These are phyloP conservation scores for Rotaria macrura DNA, from an alignment of 2,888 invertebrate species.

Conservation along the genomic window DNA sequence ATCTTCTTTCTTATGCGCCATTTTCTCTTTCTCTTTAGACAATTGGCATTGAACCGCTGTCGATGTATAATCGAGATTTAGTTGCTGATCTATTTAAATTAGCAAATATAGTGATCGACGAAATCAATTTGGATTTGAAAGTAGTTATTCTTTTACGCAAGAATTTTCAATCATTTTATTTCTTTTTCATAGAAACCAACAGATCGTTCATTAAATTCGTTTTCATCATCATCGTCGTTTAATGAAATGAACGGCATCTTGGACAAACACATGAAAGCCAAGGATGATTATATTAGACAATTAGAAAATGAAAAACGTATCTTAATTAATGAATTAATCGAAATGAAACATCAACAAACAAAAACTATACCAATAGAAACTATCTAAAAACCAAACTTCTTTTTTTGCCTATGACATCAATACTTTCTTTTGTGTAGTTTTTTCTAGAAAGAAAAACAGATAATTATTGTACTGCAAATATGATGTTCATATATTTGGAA, in stretches of 20 bases:
- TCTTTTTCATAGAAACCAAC: neutral
- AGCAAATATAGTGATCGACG: neutral
- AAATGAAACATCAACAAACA: neutral
- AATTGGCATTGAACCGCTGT: neutral
- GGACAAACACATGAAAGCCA: neutral
- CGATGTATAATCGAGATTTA: slow-evolving; percentile 17
- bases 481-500: too few species aligned
- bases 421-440: too few species aligned
- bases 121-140: neutral
- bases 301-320: slow-evolving; percentile 13
- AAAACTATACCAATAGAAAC: neutral
- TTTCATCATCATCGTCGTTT: neutral
- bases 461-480: too few species aligned
- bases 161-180: neutral
- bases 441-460: too few species aligned
- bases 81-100: slow-evolving; percentile 4
- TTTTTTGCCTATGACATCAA: too few species aligned
- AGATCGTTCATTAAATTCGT: neutral
- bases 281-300: neutral
- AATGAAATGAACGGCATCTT: neutral
- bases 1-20: too few species aligned
- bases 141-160: neutral
- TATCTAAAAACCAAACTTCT: neutral
- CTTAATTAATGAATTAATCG: neutral
- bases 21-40: neutral